These are phyloP conservation scores for Oreochromis tanganicae DNA, from an alignment of 2,113 vertebrate species.

Conservation along the genomic window DNA sequence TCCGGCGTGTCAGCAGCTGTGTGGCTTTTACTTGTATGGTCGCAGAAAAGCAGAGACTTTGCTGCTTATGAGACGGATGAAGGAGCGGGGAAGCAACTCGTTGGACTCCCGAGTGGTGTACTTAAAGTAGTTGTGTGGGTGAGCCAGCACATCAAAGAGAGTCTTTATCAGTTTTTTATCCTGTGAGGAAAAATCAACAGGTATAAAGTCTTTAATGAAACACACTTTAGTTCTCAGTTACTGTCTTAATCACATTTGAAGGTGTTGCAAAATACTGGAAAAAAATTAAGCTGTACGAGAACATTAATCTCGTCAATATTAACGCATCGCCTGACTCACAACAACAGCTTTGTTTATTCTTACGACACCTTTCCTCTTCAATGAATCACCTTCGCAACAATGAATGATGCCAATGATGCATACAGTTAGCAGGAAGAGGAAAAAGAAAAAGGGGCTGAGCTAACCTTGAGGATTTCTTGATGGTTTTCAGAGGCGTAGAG, in stretches of 20 bases:
- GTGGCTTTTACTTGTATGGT: constrained; percentile 88
- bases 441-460: neutral
- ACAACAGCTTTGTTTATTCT: neutral
- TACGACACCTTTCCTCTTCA: neutral
- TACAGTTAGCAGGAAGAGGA: neutral
- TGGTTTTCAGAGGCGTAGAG: constrained; percentile 97
- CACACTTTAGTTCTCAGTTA: neutral
- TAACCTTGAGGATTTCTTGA: constrained; percentile 97
- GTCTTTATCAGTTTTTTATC: constrained; percentile 99
- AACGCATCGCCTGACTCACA: neutral
- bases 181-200: constrained; percentile 60
- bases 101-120: constrained; percentile 96
- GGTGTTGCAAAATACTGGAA: neutral
- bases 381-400: neutral
- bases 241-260: neutral
- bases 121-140: constrained; percentile 98
- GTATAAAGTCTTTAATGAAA: neutral
- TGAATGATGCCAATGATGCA: neutral
- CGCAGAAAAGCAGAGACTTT: constrained; percentile 96
- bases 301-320: neutral
- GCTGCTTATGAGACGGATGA: constrained; percentile 96
- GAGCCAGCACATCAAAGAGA: constrained; percentile 95
- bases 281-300: neutral
- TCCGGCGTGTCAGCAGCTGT: neutral
- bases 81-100: constrained; percentile 96